Percentiles rank a stretch among this genome's conserved stretches.
Evolutionary conservation across 2,888 invertebrate species (phyloP).

Genomic region (Anticlea derivata): DNA sequence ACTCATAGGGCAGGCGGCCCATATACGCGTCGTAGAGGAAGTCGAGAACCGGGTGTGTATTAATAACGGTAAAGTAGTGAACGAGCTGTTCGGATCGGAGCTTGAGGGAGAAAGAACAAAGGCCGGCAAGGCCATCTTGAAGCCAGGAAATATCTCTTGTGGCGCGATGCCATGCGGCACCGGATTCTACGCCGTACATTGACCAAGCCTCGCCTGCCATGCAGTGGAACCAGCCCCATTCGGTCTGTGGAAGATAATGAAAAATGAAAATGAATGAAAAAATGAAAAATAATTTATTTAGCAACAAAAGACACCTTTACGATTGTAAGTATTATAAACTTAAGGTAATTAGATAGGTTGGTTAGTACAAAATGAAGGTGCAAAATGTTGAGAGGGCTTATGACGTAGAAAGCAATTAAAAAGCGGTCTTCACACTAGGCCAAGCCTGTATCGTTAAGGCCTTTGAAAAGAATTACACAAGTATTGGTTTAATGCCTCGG

Average conservation of each 20-base stretch:
- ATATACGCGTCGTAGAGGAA: slow-evolving; percentile 46
- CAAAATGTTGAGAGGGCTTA: too few species aligned
- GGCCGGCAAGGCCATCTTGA: slow-evolving; percentile 44
- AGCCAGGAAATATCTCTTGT: slow-evolving; percentile 27
- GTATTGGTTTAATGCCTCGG: too few species aligned
- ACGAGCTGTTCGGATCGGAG: slow-evolving; percentile 39
- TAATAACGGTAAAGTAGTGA: slow-evolving; percentile 47
- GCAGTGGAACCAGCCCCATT: slow-evolving; percentile 54
- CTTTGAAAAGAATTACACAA: too few species aligned
- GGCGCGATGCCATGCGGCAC: slow-evolving; percentile 41
- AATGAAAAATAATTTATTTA: too few species aligned
- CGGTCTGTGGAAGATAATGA: slow-evolving; percentile 35
- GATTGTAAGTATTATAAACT: too few species aligned
- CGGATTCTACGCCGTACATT: slow-evolving; percentile 45
- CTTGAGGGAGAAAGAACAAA: slow-evolving; percentile 43
- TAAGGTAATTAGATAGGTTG: too few species aligned
- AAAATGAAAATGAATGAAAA: background rate
- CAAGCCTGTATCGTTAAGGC: too few species aligned
- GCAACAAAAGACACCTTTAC: too few species aligned
- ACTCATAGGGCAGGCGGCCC: slow-evolving; percentile 28
- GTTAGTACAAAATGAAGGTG: too few species aligned
- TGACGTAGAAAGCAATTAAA: too few species aligned
- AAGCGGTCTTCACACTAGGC: too few species aligned
- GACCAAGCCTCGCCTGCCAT: slow-evolving; percentile 35
- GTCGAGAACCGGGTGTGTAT: slow-evolving; percentile 43